Percentiles rank a stretch among this genome's conserved stretches.
Evolutionary conservation across 2,888 invertebrate species (phyloP).

Genomic region (Craniophora ligustri): DNA sequence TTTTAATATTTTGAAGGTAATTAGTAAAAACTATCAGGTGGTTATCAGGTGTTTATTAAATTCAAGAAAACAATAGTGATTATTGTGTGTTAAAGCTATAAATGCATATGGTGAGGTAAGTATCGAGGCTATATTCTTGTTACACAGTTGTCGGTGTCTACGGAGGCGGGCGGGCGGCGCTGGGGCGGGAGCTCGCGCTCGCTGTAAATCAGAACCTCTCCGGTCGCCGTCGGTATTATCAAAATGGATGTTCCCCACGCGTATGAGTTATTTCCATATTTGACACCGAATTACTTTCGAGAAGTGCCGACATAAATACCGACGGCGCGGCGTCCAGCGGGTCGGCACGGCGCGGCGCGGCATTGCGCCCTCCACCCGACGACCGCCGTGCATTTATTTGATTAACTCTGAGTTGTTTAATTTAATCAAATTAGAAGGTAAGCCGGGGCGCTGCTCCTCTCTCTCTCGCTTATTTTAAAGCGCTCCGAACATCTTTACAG

Average conservation of each 20-base stretch:
- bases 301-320: slow-evolving; percentile 88
- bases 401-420: slow-evolving; percentile 89
- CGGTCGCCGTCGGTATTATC: slow-evolving; percentile 86
- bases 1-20: no score
- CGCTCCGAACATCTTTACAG: slow-evolving; percentile 87
- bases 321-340: slow-evolving; percentile 64
- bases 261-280: slow-evolving; percentile 89
- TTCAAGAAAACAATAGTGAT: no score
- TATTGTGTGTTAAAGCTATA: background rate
- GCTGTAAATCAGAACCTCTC: slow-evolving; percentile 83
- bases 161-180: slow-evolving; percentile 46
- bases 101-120: slow-evolving; percentile 7
- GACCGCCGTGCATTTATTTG: slow-evolving; percentile 88
- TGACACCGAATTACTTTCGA: slow-evolving; percentile 89
- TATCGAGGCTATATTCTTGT: slow-evolving; percentile 17
- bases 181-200: slow-evolving; percentile 60
- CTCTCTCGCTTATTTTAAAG: slow-evolving; percentile 85
- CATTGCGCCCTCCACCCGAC: slow-evolving; percentile 61
- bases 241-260: slow-evolving; percentile 86
- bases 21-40: no score
- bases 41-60: no score
- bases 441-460: slow-evolving; percentile 70
- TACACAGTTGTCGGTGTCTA: slow-evolving; percentile 22
- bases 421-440: slow-evolving; percentile 88
- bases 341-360: slow-evolving; percentile 44